Conservation (phyloP, 2,113 vertebrate species). For the Ciconia stormi region DNA sequence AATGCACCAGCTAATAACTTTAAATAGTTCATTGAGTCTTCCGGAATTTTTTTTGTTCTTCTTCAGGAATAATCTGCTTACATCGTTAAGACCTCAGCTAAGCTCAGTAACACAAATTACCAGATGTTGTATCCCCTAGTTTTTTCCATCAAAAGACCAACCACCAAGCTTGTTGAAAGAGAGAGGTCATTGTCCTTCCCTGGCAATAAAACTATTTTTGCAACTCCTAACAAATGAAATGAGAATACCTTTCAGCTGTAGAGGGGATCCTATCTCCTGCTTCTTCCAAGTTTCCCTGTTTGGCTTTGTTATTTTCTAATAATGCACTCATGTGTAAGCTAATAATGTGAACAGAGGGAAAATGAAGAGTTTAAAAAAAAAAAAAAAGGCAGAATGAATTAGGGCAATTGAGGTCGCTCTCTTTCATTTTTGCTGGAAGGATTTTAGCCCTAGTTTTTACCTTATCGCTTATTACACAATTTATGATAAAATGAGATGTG, state of each 20-base stretch:
- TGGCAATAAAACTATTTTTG: conserved; percentile 90
- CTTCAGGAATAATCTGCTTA: conserved; percentile 95
- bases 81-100: conserved; percentile 92
- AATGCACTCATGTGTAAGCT: conserved; percentile 89
- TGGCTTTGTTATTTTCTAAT: conserved; percentile 84
- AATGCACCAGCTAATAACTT: conserved; percentile 81
- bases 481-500: conserved; percentile 90
- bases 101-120: conserved; percentile 96
- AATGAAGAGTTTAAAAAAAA: conserved; percentile 81
- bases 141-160: conserved; percentile 84
- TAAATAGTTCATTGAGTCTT: conserved; percentile 85
- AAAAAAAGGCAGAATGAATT: conserved; percentile 80
- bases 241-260: conserved; percentile 83
- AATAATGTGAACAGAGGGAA: conserved; percentile 89
- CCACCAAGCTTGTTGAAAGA: conserved; percentile 85
- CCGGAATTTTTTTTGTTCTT: conserved; percentile 83
- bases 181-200: conserved; percentile 81
- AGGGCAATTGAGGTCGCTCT: conserved; percentile 92
- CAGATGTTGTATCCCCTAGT: conserved; percentile 90
- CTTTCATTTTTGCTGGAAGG: conserved; percentile 88
- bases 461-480: conserved; percentile 97
- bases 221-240: conserved; percentile 88
- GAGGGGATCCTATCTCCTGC: conserved; percentile 79
- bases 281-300: conserved; percentile 76
- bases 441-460: conserved; percentile 90